Evolutionary conservation across 2,888 invertebrate genomes (phyloP).

Genomic region (Operophtera brumata): DNA sequence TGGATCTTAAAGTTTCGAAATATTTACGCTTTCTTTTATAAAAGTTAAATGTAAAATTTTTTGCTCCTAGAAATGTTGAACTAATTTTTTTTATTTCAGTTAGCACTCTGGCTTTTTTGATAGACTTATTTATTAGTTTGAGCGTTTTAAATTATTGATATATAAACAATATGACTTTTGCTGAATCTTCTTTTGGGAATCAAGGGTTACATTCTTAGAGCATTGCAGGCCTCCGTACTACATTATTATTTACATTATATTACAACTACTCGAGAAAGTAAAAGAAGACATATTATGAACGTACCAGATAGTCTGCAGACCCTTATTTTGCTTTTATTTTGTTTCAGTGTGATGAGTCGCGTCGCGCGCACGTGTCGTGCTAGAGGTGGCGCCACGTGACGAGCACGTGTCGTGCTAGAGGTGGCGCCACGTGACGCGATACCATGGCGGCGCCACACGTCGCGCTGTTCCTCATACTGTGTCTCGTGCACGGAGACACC

Average conservation of each 20-base stretch:
- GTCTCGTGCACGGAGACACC: slow-evolving; percentile 73
- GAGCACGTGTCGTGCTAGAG: slow-evolving; percentile 18
- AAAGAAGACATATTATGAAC: too few species aligned
- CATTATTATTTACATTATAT: too few species aligned
- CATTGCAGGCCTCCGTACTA: too few species aligned
- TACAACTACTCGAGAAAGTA: too few species aligned
- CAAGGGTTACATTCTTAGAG: too few species aligned
- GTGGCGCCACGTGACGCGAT: slow-evolving; percentile 34
- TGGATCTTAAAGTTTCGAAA: slow-evolving; percentile 33
- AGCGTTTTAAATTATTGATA: too few species aligned
- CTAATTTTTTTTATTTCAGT: slow-evolving; percentile 6
- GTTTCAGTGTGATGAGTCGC: slow-evolving; percentile 33
- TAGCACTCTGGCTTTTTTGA: neutral
- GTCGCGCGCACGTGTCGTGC: slow-evolving; percentile 2
- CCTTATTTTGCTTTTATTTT: slow-evolving; percentile 2
- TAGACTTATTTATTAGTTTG: slow-evolving; percentile 1
- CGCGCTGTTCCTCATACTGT: slow-evolving; percentile 64
- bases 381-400: slow-evolving; percentile 33
- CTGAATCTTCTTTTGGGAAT: too few species aligned
- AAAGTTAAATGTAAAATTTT: slow-evolving; percentile 34
- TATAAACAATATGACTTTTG: too few species aligned
- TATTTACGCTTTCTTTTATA: slow-evolving; percentile 36
- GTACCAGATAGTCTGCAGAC: too few species aligned
- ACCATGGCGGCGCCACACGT: slow-evolving; percentile 67
- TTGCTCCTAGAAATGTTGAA: slow-evolving; percentile 9